These are phyloP conservation scores for Heterotis niloticus DNA, from an alignment of 2,113 vertebrate genomes.

Conservation along the genomic window DNA sequence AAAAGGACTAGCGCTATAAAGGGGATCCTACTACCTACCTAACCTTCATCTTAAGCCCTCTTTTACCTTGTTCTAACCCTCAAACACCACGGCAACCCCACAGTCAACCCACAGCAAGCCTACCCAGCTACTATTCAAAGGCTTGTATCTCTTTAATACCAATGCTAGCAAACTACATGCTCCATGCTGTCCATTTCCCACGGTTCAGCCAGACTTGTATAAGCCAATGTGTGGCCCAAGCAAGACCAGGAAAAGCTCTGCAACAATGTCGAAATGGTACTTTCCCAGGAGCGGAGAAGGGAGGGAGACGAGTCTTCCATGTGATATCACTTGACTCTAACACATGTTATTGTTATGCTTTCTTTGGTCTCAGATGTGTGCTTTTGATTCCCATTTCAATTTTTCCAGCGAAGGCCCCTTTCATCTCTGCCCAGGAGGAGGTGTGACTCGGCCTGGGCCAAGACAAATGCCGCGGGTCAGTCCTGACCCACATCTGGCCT, in stretches of 20 bases:
- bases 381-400: conserved; percentile 51
- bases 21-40: too few species aligned
- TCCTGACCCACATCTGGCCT: conserved; percentile 17
- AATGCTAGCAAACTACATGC: too few species aligned
- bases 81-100: too few species aligned
- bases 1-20: too few species aligned
- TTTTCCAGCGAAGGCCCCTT: conserved; percentile 48
- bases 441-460: conserved; percentile 33
- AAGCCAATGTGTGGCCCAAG: not conserved
- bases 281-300: conserved; percentile 61
- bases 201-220: not conserved
- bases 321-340: conserved; percentile 55
- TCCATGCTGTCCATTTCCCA: conserved; percentile 3
- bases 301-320: conserved; percentile 31
- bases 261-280: conserved; percentile 43
- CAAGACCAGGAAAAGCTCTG: conserved; percentile 18
- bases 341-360: conserved; percentile 56
- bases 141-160: too few species aligned
- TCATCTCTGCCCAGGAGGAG: conserved; percentile 45
- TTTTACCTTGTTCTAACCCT: too few species aligned
- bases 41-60: too few species aligned
- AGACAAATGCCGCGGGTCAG: conserved; percentile 44
- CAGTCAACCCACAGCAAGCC: too few species aligned
- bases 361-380: conserved; percentile 48
- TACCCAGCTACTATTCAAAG: too few species aligned